Evolutionary conservation across 92 coral and sea anemone genomes (phyloP).

Genomic region (Pocillopora grandis): DNA sequence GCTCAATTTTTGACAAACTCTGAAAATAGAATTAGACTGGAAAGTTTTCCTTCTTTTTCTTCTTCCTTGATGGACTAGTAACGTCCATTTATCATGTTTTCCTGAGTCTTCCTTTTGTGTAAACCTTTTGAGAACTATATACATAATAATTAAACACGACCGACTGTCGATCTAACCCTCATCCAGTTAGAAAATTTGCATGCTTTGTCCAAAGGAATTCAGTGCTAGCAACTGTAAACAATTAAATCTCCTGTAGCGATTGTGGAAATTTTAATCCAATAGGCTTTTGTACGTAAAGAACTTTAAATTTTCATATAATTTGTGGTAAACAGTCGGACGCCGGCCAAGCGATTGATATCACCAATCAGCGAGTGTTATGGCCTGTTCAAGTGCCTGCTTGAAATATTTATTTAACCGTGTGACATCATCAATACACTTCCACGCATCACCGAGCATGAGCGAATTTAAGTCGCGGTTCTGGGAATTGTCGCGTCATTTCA

Average conservation of each 20-base stretch:
- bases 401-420: conserved; percentile 26
- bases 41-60: neutral
- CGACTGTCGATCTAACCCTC: neutral
- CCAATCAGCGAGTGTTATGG: conserved; percentile 33
- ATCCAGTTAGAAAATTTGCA: neutral
- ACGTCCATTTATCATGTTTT: neutral
- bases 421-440: conserved; percentile 21
- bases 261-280: conserved; percentile 15
- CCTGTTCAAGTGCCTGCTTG: conserved; percentile 39
- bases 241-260: neutral
- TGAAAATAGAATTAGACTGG: neutral
- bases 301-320: conserved; percentile 29
- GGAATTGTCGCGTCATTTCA: too few relatives aligned
- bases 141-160: neutral
- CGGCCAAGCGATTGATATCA: conserved; percentile 1
- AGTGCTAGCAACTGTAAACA: conserved; percentile 7
- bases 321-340: conserved; percentile 24
- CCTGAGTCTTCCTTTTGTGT: neutral
- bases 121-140: neutral
- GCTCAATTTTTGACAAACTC: neutral
- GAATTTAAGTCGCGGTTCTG: neutral
- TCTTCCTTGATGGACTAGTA: neutral
- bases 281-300: conserved; percentile 10
- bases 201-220: neutral
- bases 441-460: conserved; percentile 28